These are phyloP conservation scores for Gonioctena quinquepunctata DNA, from an alignment of 1,140 invertebrate genomes.

Conservation along the genomic window DNA sequence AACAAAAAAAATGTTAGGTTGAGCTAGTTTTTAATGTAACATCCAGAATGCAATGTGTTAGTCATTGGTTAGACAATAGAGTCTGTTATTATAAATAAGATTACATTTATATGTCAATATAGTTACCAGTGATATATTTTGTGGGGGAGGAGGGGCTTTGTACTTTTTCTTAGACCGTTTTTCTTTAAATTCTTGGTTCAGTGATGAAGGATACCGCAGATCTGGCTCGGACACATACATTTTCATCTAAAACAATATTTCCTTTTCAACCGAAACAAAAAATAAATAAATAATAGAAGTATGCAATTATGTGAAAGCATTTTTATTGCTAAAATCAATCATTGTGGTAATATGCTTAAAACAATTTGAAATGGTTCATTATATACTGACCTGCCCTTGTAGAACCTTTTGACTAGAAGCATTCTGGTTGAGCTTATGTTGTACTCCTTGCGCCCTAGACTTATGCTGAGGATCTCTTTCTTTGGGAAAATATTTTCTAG, in stretches of 20 bases:
- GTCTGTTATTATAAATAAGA: too few species aligned
- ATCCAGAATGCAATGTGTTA: too few species aligned
- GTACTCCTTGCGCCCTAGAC: conserved; percentile 1
- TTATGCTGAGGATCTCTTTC: conserved; percentile 9
- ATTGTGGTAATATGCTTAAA: too few species aligned
- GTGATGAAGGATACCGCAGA: conserved; percentile 52
- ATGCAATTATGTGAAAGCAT: conserved; percentile 8
- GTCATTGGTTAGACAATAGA: too few species aligned
- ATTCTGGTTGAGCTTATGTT: conserved; percentile 20
- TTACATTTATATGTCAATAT: too few species aligned
- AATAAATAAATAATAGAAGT: too few species aligned
- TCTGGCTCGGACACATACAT: conserved; percentile 76
- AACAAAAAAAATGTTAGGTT: too few species aligned
- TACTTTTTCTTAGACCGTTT: conserved; percentile 67
- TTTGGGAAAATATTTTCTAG: background rate
- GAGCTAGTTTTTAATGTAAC: too few species aligned
- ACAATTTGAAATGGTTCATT: too few species aligned
- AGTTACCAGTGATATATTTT: background rate
- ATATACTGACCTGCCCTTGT: background rate
- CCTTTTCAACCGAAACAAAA: background rate
- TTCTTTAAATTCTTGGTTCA: conserved; percentile 39
- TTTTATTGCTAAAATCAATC: too few species aligned
- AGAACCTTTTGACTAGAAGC: conserved; percentile 28
- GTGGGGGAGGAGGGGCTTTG: conserved; percentile 64
- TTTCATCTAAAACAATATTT: conserved; percentile 49